phyloP scores from a whole-genome alignment of 2,888 invertebrate species.

The Mythimna pallens region DNA sequence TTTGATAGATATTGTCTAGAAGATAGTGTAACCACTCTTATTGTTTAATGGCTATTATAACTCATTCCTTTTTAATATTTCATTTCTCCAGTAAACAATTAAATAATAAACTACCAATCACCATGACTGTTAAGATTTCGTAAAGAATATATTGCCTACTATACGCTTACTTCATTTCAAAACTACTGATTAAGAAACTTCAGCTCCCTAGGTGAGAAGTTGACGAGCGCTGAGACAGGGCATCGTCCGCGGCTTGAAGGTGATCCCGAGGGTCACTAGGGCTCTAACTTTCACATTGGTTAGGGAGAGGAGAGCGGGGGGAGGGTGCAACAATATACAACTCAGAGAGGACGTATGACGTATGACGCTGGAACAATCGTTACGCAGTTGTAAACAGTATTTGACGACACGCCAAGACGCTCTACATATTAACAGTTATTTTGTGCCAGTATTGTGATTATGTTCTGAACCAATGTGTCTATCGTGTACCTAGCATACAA shows the following conservation, averaged over 20 bases:
- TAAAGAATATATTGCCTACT: not conserved
- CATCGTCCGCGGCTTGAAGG: conserved; percentile 6
- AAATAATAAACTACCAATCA: too few species aligned
- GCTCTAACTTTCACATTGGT: not conserved
- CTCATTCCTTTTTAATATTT: too few species aligned
- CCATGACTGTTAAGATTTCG: not conserved
- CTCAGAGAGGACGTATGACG: not conserved
- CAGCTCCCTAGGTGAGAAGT: not conserved
- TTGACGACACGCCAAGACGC: not conserved
- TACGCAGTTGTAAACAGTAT: not conserved
- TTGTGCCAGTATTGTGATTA: not conserved
- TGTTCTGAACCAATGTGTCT: not conserved
- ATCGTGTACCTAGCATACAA: not conserved
- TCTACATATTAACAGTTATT: not conserved
- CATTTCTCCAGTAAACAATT: too few species aligned
- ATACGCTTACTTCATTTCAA: not conserved
- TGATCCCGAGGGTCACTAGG: not conserved
- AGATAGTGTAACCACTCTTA: too few species aligned
- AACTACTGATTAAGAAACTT: not conserved
- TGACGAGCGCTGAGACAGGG: conserved; percentile 4
- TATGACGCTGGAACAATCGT: not conserved
- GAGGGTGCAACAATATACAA: not conserved
- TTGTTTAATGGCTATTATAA: too few species aligned
- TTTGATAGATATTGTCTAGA: too few species aligned
- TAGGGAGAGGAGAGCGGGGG: not conserved